A percentile compares a stretch with the other conserved stretches of the same genome.
phyloP scores from a whole-genome alignment of 2,888 invertebrate genomes.

The Drosophila phalerata region DNA sequence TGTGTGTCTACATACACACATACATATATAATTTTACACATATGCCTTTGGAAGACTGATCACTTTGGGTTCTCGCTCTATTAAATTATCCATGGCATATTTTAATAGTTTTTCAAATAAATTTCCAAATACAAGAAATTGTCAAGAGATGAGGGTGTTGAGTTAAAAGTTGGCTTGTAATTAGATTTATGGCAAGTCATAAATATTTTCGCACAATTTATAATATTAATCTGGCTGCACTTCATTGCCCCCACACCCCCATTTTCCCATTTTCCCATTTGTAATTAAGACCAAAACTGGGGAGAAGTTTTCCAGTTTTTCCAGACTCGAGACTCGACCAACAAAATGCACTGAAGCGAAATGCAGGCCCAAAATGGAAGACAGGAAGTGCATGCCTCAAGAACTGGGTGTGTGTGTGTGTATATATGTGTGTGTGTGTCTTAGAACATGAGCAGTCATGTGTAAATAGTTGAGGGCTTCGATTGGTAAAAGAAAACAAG shows the following conservation, averaged over 20 bases:
- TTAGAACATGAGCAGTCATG: slow-evolving; percentile 72
- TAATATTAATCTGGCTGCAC: slow-evolving; percentile 64
- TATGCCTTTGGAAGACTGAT: slow-evolving; percentile 9
- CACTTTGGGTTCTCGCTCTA: slow-evolving; percentile 6
- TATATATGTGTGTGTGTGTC: slow-evolving; percentile 44
- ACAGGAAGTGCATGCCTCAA: slow-evolving; percentile 65
- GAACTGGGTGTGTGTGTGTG: slow-evolving; percentile 20
- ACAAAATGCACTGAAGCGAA: slow-evolving; percentile 66
- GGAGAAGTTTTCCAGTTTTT: slow-evolving; percentile 20
- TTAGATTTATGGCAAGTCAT: slow-evolving; percentile 51
- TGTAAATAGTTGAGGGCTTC: slow-evolving; percentile 71
- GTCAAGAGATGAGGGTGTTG: slow-evolving; percentile 9
- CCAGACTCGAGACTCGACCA: slow-evolving; percentile 26
- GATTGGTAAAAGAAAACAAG: slow-evolving; percentile 38
- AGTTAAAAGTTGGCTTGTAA: slow-evolving; percentile 37
- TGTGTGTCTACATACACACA: slow-evolving; percentile 16
- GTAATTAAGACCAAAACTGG: slow-evolving; percentile 64
- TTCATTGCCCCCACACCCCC: slow-evolving; percentile 23
- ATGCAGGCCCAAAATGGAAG: slow-evolving; percentile 63
- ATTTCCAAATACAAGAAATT: slow-evolving; percentile 2
- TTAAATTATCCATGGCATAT: slow-evolving; percentile 40
- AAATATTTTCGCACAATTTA: slow-evolving; percentile 77
- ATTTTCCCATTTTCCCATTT: slow-evolving; percentile 23
- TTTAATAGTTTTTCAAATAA: slow-evolving; percentile 40
- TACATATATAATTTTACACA: not conserved